Evolutionary conservation across 2,113 vertebrate genomes (phyloP), one percentile per base, ranked within the genome.

Genomic region (Galeopterus variegatus): DNA sequence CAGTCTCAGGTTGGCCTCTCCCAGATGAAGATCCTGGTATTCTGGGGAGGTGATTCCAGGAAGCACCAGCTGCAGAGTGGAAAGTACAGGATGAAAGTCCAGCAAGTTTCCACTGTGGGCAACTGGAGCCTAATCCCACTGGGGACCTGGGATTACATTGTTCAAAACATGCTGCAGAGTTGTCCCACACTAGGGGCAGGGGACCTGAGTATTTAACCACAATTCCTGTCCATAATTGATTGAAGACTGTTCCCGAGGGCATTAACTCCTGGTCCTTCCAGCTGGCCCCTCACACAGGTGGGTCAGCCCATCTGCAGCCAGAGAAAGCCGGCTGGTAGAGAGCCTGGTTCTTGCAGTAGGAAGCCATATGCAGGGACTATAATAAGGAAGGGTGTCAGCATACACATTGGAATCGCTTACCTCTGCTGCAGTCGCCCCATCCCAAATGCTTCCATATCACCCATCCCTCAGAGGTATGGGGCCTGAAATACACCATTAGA

Each of bases 401-500:
- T 4, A 2, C 8, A 3, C 41, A 7, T 13, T 15, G 62, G 28
- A 85, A 17, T 21, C 10, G 6, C 14, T 15, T n/a, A 3, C 1
- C 10, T 67, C 18, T 76, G 15, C 15, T 13, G 8, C 15, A 21
- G 5, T 64, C 36, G 62, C 8, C 58, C 62, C 21, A 6, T 10
- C 48, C 58, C 36, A 52, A 45, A 54, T 19, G 10, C 45, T 36
- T 13, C 52, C n/a, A 33, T 17, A 28, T 2, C 8, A 3, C 54
- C 17, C 36, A 50, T 52, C 18, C 28, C n/a, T 41, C 23, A 56
- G 28, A 80, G 23, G 18, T 6, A n/a, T 0, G 23, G 64, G 36
- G 11, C 5, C 50, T 90, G 48, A 76, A 31, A 67, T 41, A 41
- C 41, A 3, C 41, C 41, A 41, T 41, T 41, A 41, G 41, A 41